Conservation (phyloP, 2,113 vertebrate species). For the Bujurquina vittata region DNA sequence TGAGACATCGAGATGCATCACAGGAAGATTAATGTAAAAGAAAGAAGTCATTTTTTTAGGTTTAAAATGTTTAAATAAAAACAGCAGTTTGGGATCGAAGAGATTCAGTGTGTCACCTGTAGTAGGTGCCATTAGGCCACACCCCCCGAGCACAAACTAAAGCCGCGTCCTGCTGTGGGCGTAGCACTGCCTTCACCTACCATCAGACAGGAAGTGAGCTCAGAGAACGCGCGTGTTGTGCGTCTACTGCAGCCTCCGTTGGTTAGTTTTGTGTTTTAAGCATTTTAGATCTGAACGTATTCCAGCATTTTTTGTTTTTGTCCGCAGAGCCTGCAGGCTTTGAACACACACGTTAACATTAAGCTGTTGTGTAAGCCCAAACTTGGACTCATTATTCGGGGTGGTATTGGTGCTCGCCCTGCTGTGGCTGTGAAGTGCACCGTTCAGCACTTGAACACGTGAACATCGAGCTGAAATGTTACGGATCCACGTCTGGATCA, state of each 20-base stretch:
- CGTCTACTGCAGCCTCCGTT: no score
- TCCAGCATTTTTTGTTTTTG: not conserved
- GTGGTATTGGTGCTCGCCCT: accelerated
- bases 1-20: not conserved
- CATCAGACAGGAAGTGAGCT: not conserved
- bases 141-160: not conserved
- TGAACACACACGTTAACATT: not conserved
- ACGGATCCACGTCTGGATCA: not conserved
- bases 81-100: not conserved
- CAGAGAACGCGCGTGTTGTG: not conserved
- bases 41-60: no score
- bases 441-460: not conserved
- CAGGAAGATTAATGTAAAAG: not conserved
- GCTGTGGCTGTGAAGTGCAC: not conserved
- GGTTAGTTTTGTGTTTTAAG: no score
- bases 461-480: not conserved
- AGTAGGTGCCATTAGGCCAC: not conserved
- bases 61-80: not conserved
- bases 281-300: no score
- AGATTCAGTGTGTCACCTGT: not conserved
- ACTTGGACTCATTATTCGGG: not conserved
- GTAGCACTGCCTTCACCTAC: not conserved
- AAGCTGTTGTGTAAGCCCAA: not conserved
- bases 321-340: not conserved
- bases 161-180: not conserved